Evolutionary conservation across 1,140 invertebrate species (phyloP).

Genomic region (Zelostemma sp.): DNA sequence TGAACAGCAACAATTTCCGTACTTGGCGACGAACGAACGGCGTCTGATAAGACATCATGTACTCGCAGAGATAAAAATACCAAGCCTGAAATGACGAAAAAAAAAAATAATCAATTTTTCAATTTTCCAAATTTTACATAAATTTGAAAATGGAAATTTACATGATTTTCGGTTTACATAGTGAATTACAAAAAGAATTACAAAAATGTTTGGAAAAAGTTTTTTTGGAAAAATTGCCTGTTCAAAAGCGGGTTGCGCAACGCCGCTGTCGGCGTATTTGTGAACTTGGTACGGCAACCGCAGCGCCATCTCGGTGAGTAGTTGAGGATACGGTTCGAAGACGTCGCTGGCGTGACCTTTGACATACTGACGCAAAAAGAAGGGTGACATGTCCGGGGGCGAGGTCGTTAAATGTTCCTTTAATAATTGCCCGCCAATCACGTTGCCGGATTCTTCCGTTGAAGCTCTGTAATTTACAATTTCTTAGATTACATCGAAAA

Average conservation of each 20-base stretch:
- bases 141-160: not conserved
- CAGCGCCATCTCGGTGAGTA: slow-evolving; percentile 95
- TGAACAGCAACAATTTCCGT: slow-evolving; percentile 90
- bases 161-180: too few relatives aligned
- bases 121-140: not conserved
- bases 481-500: not conserved
- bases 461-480: slow-evolving; percentile 56
- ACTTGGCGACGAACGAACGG: slow-evolving; percentile 84
- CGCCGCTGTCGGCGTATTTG: slow-evolving; percentile 76
- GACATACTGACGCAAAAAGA: slow-evolving; percentile 94
- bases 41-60: slow-evolving; percentile 94
- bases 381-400: slow-evolving; percentile 94
- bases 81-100: slow-evolving; percentile 71
- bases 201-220: too few relatives aligned
- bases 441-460: slow-evolving; percentile 69
- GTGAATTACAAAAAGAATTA: too few relatives aligned
- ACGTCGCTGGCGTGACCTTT: slow-evolving; percentile 92
- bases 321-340: slow-evolving; percentile 92
- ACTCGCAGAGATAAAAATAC: slow-evolving; percentile 91
- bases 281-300: slow-evolving; percentile 94
- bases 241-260: slow-evolving; percentile 72
- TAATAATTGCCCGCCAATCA: slow-evolving; percentile 74
- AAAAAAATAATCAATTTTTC: not conserved
- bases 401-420: slow-evolving; percentile 85
- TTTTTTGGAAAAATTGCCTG: slow-evolving; percentile 57